Evolutionary conservation across 2,888 invertebrate genomes (phyloP), one percentile per base, ranked within the genome.

Genomic region (Idaea dimidiata): DNA sequence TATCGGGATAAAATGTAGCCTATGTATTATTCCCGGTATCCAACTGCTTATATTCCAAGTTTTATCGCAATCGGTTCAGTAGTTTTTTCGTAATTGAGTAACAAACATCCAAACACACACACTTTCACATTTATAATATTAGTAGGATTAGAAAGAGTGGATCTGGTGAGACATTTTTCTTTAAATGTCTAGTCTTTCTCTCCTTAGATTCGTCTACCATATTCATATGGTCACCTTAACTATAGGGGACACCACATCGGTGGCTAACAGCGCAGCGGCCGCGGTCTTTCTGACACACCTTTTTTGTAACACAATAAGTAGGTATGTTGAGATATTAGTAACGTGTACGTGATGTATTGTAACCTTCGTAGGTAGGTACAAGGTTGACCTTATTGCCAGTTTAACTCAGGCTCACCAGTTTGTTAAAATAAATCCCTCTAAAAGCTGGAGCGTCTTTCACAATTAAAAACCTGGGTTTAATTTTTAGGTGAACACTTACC

Each of bases 271-370:
- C 43, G 43, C 43, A 43, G 10, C 43, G 43, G 43, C 43, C 43
- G 43, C 43, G 43, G 43, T 43, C 0, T 10, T 14, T 43, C 43
- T 43, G 43, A 43, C 43, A 43, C 43, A 43, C 43, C 43, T 43
- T 43, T 43, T 43, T 43, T 43, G 43, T 43, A 43, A 43, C 43
- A 43, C 43, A 43, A 43, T 43, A 43, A 43, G 43, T 43, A 43
- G 43, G 43, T 43, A 43, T 43, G 43, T 43, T 3, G 14, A 43
- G 43, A 43, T 43, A 43, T 43, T 43, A 43, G 43, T n/a, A n/a
- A n/a, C n/a, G n/a, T 43, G 43, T 43, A 43, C 43, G 43, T 43
- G 43, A 43, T 43, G 43, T 10, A 43, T 43, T 6, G 43, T 43
- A 10, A 43, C 43, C 43, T 43, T 43, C 6, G 14, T 7, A 43